phyloP scores from a whole-genome alignment of 2,113 vertebrate species.

The Oreochromis aureus region DNA sequence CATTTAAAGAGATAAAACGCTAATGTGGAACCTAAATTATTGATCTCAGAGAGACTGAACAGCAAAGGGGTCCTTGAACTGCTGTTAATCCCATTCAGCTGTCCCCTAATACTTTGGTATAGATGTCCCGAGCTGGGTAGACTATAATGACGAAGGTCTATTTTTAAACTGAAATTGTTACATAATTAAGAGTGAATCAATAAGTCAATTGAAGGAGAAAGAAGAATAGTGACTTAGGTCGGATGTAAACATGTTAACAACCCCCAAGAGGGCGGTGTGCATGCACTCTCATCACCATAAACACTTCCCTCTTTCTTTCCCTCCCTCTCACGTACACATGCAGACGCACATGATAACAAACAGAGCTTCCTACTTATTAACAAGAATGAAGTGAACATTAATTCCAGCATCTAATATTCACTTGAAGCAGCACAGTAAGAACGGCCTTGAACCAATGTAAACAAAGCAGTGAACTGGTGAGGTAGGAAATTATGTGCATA shows the following conservation, averaged over 20 bases:
- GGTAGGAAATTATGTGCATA: constrained; percentile 15
- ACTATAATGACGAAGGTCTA: constrained; percentile 16
- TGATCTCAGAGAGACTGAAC: not conserved
- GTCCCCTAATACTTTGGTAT: constrained; percentile 22
- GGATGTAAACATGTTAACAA: constrained; percentile 38
- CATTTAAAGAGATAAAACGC: not conserved
- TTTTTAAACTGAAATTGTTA: constrained; percentile 56
- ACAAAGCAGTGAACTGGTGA: not conserved
- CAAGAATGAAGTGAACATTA: not conserved
- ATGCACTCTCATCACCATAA: not conserved
- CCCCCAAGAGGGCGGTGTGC: not conserved
- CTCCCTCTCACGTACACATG: not conserved
- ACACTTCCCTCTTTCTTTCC: not conserved
- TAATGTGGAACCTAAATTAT: constrained; percentile 1
- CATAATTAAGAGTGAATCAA: constrained; percentile 62
- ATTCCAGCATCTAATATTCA: not conserved
- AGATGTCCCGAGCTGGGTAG: not conserved
- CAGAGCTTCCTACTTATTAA: not conserved
- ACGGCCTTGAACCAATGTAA: not conserved
- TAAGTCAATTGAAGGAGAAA: constrained; percentile 54
- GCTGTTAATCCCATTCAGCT: constrained; percentile 40
- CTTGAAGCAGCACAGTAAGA: not conserved
- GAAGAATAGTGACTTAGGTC: not conserved
- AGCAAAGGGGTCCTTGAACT: not conserved
- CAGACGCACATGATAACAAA: not conserved